phyloP scores from a whole-genome alignment of 2,888 invertebrate species.

The Macrosoma leucophasiata region DNA sequence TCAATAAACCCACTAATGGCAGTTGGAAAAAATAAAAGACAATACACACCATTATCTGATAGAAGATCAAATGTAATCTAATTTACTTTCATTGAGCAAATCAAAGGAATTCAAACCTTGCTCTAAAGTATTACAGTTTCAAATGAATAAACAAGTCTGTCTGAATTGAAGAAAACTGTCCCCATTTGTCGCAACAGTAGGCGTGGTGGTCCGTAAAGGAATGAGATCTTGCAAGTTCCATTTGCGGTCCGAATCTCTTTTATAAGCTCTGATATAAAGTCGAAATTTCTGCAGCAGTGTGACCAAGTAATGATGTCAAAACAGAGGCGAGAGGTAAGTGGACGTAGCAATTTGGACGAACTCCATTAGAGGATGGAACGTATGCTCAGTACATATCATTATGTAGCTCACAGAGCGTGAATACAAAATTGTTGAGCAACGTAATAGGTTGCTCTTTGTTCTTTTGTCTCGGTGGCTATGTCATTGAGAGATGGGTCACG shows the following conservation, averaged over 20 bases:
- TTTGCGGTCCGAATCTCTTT: conserved; percentile 9
- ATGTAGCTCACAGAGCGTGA: conserved; percentile 53
- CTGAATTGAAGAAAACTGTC: conserved; percentile 51
- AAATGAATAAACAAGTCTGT: conserved; percentile 10
- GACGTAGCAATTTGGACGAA: conserved; percentile 52
- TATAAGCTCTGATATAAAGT: conserved; percentile 19
- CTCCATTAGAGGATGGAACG: conserved; percentile 46
- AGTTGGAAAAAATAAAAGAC: no score
- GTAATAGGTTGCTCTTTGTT: conserved; percentile 60
- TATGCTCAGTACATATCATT: conserved; percentile 42
- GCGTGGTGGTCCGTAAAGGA: conserved; percentile 56
- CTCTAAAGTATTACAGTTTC: no score
- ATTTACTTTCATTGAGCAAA: no score
- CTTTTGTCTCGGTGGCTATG: conserved; percentile 58
- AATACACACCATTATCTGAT: no score
- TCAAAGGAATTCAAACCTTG: no score
- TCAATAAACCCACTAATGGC: no score
- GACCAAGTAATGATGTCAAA: conserved; percentile 18
- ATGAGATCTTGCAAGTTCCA: conserved; percentile 17
- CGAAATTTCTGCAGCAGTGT: conserved; percentile 13
- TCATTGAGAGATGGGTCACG: conserved; percentile 65
- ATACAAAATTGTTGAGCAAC: conserved; percentile 57
- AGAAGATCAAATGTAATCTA: no score
- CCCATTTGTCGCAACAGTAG: conserved; percentile 63
- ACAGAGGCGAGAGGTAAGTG: conserved; percentile 38